A percentile compares a stretch with the other conserved stretches of the same genome.
Conservation (phyloP, 2,113 vertebrate species). For the Xerus inauris region DNA sequence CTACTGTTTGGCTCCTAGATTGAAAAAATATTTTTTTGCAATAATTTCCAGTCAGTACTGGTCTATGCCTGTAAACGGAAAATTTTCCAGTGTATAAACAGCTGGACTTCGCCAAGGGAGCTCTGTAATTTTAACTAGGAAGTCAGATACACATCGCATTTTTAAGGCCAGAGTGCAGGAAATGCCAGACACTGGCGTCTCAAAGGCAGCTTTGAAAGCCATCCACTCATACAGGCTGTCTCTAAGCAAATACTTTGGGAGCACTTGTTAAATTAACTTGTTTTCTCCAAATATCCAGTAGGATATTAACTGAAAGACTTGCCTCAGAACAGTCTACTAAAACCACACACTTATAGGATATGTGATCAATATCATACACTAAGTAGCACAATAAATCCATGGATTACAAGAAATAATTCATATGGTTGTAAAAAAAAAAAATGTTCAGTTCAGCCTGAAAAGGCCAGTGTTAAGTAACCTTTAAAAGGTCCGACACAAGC, state of each 20-base stretch:
- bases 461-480: neutral
- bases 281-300: neutral
- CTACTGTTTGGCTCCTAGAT: neutral
- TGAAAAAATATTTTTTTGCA: neutral
- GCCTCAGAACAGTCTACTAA: neutral
- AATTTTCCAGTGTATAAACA: conserved; percentile 11
- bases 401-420: neutral
- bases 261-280: neutral
- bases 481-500: neutral
- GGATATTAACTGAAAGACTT: neutral
- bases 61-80: neutral
- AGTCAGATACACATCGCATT: neutral
- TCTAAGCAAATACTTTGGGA: neutral
- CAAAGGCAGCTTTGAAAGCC: conserved; percentile 37
- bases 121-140: conserved; percentile 9
- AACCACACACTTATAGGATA: neutral
- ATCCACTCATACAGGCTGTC: neutral
- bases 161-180: neutral
- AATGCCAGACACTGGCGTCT: neutral
- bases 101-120: neutral
- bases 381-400: neutral
- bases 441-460: neutral
- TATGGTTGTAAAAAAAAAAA: neutral
- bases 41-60: neutral
- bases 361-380: neutral